Evolutionary conservation across 1,140 invertebrate species (phyloP).

Genomic region (Drosophila arawakana): DNA sequence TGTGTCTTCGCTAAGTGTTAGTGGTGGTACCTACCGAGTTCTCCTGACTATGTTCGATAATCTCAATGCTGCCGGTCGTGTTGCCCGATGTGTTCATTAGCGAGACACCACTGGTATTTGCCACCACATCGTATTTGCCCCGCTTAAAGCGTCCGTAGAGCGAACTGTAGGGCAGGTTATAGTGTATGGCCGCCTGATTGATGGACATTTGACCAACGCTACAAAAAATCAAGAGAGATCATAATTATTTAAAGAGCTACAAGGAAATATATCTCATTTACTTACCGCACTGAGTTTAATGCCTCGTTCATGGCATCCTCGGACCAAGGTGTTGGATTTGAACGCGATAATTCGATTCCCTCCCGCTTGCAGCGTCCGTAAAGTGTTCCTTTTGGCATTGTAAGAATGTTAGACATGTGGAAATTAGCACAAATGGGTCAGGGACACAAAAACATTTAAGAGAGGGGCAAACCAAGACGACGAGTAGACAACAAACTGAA

Average conservation of each 20-base stretch:
- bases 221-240: constrained; percentile 58
- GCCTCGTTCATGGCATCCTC: constrained; percentile 95
- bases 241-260: not conserved
- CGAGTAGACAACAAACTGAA: not conserved
- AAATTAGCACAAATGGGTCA: constrained; percentile 38
- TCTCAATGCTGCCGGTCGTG: constrained; percentile 84
- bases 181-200: constrained; percentile 96
- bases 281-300: constrained; percentile 92
- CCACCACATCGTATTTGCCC: constrained; percentile 86
- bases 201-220: constrained; percentile 96
- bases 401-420: constrained; percentile 25
- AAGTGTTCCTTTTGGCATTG: constrained; percentile 87
- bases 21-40: constrained; percentile 77
- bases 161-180: constrained; percentile 95
- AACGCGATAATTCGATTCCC: constrained; percentile 93
- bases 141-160: constrained; percentile 94
- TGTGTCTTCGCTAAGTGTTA: not conserved
- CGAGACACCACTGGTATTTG: constrained; percentile 75
- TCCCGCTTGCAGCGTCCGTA: constrained; percentile 95
- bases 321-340: constrained; percentile 94
- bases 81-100: constrained; percentile 80
- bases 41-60: constrained; percentile 84
- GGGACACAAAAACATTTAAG: not conserved
- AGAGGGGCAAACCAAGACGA: not conserved
- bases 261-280: not conserved